Base-by-base conservation (phyloP, 2,113 vertebrate genomes). In the Eptesicus fuscus region DNA sequence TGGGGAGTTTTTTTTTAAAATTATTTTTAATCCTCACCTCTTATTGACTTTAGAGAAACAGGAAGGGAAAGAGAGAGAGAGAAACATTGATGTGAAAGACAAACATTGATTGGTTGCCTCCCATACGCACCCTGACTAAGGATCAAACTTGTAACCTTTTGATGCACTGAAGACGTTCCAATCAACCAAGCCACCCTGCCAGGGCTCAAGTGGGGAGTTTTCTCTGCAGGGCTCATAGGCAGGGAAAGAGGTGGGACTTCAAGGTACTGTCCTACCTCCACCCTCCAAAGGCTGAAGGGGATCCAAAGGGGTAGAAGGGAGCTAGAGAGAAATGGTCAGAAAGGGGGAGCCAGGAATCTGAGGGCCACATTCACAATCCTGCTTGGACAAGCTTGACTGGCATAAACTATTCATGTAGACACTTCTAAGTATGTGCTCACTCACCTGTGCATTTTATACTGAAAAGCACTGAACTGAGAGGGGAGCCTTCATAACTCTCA, bases 391-490 rank as follows among this genome's bases (percentile, higher is more conserved):
- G 49, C n/a, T 42, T 47, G 1, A 1, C 13, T 61, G 32, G 25
- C 44, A 73, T 12, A 63, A 78, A 89, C 63, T 37, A 56, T 77
- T 93, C 78, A 86, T 69, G 63, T 25, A 83, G 80, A 88, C 18
- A 32, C 18, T 40, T 93, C n/a, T 56, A 86, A 92, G 92, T 59
- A 56, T 14, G 70, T 69, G 82, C 20, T 90, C 56, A 77, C 79
- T 91, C 93, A 87, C 22, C 63, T 67, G 51, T 91, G 92, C 37
- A 63, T 86, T 93, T 95, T 67, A 91, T 10, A 89, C 77, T 70
- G 63, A 80, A 90, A 92, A 92, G 56, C 88, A 83, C 47, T 77
- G 95, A 95, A 49, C 83, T 74, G 47, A 94, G 84, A 91, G n/a
- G 3, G 8, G 51, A 56, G 20, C 47, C 70, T 83, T 93, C 87